Percentiles rank a stretch among this genome's conserved stretches.
Conservation (phyloP, 1,140 invertebrate genomes). For the Chelonus insularis region DNA sequence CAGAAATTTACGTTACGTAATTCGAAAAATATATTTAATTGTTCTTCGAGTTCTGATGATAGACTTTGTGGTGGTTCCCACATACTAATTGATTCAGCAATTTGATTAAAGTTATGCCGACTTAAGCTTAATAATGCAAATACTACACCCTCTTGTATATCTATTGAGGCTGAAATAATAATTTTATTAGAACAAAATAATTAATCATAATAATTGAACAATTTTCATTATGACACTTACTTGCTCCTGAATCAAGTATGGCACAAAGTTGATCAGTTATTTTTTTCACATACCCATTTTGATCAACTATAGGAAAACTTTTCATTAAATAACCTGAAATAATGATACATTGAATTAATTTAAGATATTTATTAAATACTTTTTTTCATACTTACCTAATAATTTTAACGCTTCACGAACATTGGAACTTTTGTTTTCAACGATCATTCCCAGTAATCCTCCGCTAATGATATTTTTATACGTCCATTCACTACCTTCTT, state of each 20-base stretch:
- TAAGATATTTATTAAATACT: neutral
- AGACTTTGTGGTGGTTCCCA: slow-evolving; percentile 43
- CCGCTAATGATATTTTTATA: slow-evolving; percentile 44
- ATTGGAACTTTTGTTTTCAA: slow-evolving; percentile 37
- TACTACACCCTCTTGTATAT: slow-evolving; percentile 48
- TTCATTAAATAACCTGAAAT: slow-evolving; percentile 46
- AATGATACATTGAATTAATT: slow-evolving; percentile 11
- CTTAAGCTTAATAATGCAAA: slow-evolving; percentile 45
- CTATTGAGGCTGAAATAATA: slow-evolving; percentile 35
- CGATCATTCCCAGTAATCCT: slow-evolving; percentile 44
- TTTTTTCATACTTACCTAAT: slow-evolving; percentile 37
- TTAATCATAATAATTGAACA: neutral
- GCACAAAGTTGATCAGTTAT: slow-evolving; percentile 45
- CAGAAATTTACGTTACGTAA: slow-evolving; percentile 27
- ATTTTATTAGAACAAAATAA: neutral
- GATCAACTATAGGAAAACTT: slow-evolving; percentile 36
- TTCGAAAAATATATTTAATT: slow-evolving; percentile 40
- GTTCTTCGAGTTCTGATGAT: slow-evolving; percentile 27
- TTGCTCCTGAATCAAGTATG: slow-evolving; percentile 39
- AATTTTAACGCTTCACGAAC: slow-evolving; percentile 40
- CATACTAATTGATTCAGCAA: slow-evolving; percentile 35
- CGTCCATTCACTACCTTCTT: slow-evolving; percentile 40
- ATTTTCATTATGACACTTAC: slow-evolving; percentile 30
- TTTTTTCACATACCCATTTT: slow-evolving; percentile 32
- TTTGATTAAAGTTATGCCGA: slow-evolving; percentile 37